Conservation (phyloP, 2,797 vertebrate genomes). For the Mareca strepera region DNA sequence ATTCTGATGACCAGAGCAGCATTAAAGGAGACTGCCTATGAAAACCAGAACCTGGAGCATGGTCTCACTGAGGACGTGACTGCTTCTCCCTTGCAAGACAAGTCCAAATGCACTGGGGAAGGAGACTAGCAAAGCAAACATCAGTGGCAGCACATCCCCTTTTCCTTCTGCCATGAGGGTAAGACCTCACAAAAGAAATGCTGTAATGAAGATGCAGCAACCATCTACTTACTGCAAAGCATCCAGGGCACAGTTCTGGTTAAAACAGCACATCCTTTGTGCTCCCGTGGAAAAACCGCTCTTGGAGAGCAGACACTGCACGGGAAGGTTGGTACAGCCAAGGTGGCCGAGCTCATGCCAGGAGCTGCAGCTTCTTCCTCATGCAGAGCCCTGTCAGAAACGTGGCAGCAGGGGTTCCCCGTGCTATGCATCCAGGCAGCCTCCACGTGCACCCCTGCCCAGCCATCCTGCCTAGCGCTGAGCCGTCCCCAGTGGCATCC, state of each 20-base stretch:
- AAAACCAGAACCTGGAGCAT: neutral
- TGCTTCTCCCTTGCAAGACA: neutral
- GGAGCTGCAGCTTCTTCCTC: neutral
- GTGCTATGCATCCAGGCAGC: rapidly evolving
- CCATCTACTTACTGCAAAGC: neutral
- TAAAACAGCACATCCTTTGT: neutral
- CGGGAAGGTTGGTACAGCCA: neutral
- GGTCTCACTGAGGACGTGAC: neutral
- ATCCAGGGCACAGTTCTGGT: neutral
- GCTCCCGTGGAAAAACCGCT: neutral
- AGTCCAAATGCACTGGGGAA: neutral
- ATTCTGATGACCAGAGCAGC: neutral
- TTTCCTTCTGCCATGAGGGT: too few species aligned
- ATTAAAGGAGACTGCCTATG: neutral
- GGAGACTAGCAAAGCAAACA: neutral
- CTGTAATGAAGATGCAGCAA: neutral
- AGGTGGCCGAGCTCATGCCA: neutral
- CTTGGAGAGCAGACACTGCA: neutral
- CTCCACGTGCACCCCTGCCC: neutral
- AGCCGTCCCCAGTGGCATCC: neutral
- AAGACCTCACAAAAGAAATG: neutral
- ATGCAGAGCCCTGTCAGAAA: rapidly evolving
- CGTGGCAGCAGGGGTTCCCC: neutral
- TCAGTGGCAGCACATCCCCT: neutral
- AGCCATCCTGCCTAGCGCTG: neutral